phyloP scores from a whole-genome alignment of 2,888 invertebrate genomes.

The Branchipolynoe longqiensis region DNA sequence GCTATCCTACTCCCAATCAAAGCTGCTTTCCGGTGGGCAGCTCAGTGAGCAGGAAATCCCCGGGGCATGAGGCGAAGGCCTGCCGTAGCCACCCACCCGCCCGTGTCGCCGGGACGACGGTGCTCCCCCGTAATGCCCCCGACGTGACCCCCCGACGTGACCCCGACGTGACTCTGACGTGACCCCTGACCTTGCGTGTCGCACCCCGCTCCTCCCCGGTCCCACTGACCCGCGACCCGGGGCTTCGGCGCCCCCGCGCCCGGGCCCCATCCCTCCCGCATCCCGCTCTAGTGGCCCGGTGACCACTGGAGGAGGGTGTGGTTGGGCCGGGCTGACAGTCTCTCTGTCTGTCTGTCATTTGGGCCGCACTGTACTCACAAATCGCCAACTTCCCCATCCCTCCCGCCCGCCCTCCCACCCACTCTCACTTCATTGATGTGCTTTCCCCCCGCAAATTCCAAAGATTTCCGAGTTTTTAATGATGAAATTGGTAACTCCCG shows the following conservation, averaged over 20 bases:
- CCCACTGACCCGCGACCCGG: background rate
- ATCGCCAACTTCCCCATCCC: background rate
- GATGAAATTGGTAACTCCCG: background rate
- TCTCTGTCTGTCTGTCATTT: background rate
- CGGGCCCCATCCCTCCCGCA: background rate
- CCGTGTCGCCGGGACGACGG: background rate
- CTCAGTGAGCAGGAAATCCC: conserved; percentile 22
- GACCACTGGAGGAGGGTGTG: conserved; percentile 45
- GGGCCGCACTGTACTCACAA: background rate
- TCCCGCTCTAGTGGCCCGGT: conserved; percentile 30
- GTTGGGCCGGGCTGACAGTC: conserved; percentile 36
- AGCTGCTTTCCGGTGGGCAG: background rate
- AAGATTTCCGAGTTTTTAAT: too few relatives aligned
- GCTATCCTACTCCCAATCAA: conserved; percentile 33
- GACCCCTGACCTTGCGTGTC: conserved; percentile 10
- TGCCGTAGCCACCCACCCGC: background rate
- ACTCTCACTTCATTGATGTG: too few relatives aligned
- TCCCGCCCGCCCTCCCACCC: too few relatives aligned
- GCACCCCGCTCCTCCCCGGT: background rate
- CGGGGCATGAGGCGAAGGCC: background rate
- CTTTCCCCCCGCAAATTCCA: too few relatives aligned
- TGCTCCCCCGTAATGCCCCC: background rate
- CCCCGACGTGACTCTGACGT: too few relatives aligned
- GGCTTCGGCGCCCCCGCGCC: conserved; percentile 15
- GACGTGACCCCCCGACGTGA: too few relatives aligned